Conservation (phyloP, 2,113 vertebrate genomes). For the Piprites chloris region DNA sequence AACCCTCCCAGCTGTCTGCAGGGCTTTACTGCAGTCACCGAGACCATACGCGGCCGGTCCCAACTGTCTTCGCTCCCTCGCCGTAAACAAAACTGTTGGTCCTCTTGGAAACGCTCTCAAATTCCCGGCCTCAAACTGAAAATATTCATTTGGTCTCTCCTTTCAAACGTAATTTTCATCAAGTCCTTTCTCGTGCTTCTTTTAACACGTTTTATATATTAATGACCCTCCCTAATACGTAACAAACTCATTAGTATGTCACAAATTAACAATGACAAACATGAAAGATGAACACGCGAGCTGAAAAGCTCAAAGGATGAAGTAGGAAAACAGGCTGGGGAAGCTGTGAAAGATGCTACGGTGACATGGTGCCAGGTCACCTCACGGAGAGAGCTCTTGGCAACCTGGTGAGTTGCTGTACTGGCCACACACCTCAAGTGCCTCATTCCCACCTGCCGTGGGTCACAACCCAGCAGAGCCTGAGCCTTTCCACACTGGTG, state of each 20-base stretch:
- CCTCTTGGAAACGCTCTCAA: neutral
- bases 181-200: neutral
- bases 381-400: neutral
- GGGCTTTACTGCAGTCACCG: slow-evolving; percentile 15
- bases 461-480: neutral
- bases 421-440: neutral
- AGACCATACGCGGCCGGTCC: slow-evolving; percentile 9
- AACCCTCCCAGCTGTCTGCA: slow-evolving; percentile 71
- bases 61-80: neutral
- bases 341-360: neutral
- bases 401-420: neutral
- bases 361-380: neutral
- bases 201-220: neutral
- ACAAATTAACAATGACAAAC: neutral
- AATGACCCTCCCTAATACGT: neutral
- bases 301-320: neutral
- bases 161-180: neutral
- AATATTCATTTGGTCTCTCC: neutral
- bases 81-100: neutral
- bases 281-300: neutral
- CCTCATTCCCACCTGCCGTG: neutral
- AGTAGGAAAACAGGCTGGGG: neutral
- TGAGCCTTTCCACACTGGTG: neutral
- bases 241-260: neutral
- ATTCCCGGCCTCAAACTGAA: neutral